Evolutionary conservation across 2,797 vertebrate species (phyloP), one percentile per base, ranked within the genome.

Genomic region (Pseudomugil tenellus): DNA sequence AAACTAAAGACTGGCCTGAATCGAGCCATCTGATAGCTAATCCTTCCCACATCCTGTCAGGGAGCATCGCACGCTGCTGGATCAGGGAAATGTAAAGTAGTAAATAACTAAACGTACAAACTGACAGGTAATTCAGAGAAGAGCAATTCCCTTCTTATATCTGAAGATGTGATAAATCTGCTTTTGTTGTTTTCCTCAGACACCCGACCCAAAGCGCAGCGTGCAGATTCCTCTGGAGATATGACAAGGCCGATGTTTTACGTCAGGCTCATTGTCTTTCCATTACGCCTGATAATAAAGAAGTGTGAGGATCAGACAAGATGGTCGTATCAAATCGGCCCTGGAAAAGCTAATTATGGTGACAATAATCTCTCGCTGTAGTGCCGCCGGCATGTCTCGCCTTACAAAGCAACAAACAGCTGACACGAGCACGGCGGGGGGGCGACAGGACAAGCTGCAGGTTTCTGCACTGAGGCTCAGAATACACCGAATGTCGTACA

Each of bases 271-370:
- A 77, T 85, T 65, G 74, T 90, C 83, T 91, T 89, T 91, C 89
- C 85, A 92, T 92, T 91, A 90, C 54, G 53, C 67, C 68, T 31
- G 43, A 89, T 87, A 89, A 91, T 88, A 90, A 88, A 93, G 89
- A 91, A 89, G 81, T 73, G 81, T 76, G 80, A 32, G 75, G 84
- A 92, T 93, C 91, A 94, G 87, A 93, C 86, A 91, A 88, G 91
- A 86, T 79, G 76, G 81, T 93, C 57, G 79, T 85, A 92, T 91
- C 82, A 92, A 91, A 94, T 92, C 81, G 85, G 81, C 76, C 73
- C 86, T 77, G 90, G 84, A 89, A 92, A 94, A 94, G 91, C 88
- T 89, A 92, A 94, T 94, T 94, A 93, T 83, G 76, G 83, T 67
- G 91, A 93, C 91, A 89, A 90, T 92, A 93, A 94, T 92, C 90